A percentile compares a stretch with the other conserved stretches of the same genome.
Conservation (phyloP, 2,113 vertebrate genomes). For the Cyrtonyx montezumae region DNA sequence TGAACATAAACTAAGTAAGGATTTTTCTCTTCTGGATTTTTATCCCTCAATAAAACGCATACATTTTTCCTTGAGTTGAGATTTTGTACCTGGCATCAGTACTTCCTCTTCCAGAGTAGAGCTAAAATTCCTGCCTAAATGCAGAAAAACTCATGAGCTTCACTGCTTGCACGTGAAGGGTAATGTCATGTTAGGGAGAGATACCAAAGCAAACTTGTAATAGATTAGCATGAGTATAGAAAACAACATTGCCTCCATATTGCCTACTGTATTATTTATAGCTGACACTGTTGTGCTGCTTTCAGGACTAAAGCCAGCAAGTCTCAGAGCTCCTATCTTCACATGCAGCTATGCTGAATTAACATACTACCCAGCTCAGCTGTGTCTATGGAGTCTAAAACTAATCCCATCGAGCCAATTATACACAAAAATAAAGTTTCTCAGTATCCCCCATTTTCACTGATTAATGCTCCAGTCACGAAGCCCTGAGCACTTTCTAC, state of each 20-base stretch:
- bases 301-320: neutral
- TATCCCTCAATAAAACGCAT: neutral
- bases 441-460: neutral
- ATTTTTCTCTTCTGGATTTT: neutral
- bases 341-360: neutral
- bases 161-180: neutral
- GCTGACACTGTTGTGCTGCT: neutral
- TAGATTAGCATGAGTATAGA: neutral
- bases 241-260: neutral
- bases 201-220: constrained; percentile 41
- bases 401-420: constrained; percentile 1
- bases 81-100: neutral
- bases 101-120: neutral
- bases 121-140: neutral
- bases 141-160: neutral
- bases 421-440: neutral
- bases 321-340: neutral
- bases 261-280: constrained; percentile 15
- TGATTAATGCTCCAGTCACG: neutral
- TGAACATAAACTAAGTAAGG: neutral
- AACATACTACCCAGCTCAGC: neutral
- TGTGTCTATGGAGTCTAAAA: neutral
- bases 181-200: neutral
- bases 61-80: neutral
- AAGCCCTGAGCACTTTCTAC: neutral